A percentile compares a stretch with the other conserved stretches of the same genome.
Conservation (phyloP, 2,797 vertebrate genomes). For the Mormyrops attenuatus region DNA sequence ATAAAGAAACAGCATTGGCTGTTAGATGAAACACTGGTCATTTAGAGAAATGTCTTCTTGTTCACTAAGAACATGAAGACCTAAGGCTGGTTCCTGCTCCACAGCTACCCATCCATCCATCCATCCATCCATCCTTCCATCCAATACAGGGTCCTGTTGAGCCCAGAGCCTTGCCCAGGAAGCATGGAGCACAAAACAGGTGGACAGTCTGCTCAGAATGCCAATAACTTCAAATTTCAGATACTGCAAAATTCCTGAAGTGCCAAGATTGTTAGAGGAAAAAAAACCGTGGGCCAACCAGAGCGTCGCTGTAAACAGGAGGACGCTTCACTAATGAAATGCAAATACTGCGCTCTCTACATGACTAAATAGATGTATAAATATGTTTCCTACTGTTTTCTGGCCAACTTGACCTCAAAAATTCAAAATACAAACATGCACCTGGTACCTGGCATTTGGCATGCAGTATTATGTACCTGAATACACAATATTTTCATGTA, state of each 20-base stretch:
- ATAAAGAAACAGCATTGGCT: neutral
- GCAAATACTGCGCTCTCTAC: constrained; percentile 14
- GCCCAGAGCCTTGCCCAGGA: neutral
- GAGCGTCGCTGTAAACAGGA: neutral
- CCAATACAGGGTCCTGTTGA: neutral
- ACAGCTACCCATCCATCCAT: neutral
- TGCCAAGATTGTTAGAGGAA: neutral
- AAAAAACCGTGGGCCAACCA: neutral
- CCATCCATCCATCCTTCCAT: neutral
- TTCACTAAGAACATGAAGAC: neutral
- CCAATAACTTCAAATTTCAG: neutral
- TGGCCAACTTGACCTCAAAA: constrained; percentile 25
- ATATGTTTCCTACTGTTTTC: constrained; percentile 18
- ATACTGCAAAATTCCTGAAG: neutral
- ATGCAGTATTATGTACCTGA: constrained; percentile 3
- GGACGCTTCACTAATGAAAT: constrained; percentile 14
- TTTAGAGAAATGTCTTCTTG: neutral
- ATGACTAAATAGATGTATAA: constrained; percentile 23
- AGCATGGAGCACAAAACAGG: neutral
- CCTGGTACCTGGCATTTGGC: constrained; percentile 24
- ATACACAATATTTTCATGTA: neutral
- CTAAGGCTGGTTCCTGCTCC: neutral
- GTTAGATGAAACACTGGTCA: neutral
- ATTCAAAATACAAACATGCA: constrained; percentile 18
- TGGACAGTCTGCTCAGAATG: neutral